Conservation (phyloP, 2,888 invertebrate genomes). For the Tipula confusa region DNA sequence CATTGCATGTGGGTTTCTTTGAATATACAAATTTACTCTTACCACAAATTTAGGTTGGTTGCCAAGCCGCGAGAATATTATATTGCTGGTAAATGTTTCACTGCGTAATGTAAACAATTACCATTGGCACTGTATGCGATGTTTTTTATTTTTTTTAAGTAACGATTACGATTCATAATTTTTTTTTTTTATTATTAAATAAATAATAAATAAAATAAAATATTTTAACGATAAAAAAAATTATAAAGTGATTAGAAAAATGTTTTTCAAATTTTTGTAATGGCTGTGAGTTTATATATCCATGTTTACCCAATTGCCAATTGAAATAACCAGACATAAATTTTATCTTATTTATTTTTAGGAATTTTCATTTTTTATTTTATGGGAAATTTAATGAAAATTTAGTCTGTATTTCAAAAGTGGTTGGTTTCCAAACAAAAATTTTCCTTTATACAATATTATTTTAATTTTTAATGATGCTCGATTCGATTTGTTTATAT, state of each 20-base stretch:
- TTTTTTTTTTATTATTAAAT: neutral
- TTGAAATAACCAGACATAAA: neutral
- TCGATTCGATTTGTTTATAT: neutral
- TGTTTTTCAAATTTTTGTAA: neutral
- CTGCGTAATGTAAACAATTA: neutral
- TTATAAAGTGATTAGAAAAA: neutral
- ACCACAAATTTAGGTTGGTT: neutral
- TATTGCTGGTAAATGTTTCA: neutral
- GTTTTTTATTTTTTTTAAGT: neutral
- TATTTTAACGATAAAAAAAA: neutral
- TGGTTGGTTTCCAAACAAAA: neutral
- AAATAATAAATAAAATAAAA: neutral
- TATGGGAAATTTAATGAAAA: slow-evolving; percentile 5
- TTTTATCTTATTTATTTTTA: slow-evolving; percentile 4
- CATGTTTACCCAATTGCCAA: neutral
- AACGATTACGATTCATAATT: neutral
- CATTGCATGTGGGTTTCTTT: neutral
- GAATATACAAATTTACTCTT: neutral
- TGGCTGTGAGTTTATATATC: neutral
- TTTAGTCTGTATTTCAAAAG: slow-evolving; percentile 15
- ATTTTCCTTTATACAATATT: neutral
- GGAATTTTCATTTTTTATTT: neutral
- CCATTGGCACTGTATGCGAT: neutral
- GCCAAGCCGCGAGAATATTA: neutral
- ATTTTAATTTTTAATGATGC: neutral